Conservation (phyloP, 2,113 vertebrate genomes). For the Corythornis madagascariensis region DNA sequence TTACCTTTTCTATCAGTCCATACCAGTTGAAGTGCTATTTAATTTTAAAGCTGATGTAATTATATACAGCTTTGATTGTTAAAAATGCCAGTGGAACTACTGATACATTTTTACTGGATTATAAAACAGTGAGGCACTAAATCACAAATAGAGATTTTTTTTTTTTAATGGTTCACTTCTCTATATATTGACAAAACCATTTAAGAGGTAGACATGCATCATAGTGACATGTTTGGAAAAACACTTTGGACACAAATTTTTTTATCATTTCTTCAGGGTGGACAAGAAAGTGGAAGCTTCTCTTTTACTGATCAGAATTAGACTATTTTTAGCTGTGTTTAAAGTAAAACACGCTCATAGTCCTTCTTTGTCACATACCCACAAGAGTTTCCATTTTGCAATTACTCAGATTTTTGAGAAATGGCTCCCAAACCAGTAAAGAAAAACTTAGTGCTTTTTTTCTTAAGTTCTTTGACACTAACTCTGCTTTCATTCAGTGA, state of each 20-base stretch:
- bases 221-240: neutral
- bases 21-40: conserved; percentile 8
- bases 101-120: neutral
- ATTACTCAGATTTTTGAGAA: neutral
- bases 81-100: neutral
- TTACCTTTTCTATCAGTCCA: neutral
- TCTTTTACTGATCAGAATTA: neutral
- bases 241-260: neutral
- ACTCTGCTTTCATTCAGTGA: neutral
- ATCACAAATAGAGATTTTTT: neutral
- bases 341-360: neutral
- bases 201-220: neutral
- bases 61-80: neutral
- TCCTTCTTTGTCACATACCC: neutral
- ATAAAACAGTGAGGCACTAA: neutral
- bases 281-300: neutral
- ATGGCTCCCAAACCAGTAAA: neutral
- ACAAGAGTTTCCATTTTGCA: neutral
- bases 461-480: neutral
- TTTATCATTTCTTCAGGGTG: neutral
- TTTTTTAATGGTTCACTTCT: neutral
- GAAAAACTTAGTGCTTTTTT: neutral
- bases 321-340: neutral
- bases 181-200: neutral
- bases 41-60: neutral